Conservation (phyloP, 2,797 vertebrate genomes). For the Anabacerthia variegaticeps region DNA sequence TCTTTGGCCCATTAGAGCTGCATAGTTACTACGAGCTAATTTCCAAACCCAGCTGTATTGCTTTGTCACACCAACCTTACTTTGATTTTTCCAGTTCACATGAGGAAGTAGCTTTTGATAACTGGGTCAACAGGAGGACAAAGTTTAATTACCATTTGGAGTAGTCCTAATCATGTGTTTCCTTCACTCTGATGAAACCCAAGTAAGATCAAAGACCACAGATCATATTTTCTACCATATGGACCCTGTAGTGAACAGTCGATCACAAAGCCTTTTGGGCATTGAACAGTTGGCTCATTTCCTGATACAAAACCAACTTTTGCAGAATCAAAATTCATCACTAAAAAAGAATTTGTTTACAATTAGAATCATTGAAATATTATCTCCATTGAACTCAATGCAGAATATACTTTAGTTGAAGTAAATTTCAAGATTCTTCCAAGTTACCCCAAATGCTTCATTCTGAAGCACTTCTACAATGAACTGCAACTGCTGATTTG, state of each 20-base stretch:
- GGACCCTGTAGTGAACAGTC: neutral
- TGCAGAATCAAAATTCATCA: neutral
- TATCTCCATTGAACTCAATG: neutral
- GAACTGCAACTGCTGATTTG: neutral
- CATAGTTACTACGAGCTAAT: neutral
- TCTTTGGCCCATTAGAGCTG: neutral
- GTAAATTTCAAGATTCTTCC: neutral
- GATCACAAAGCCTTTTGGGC: neutral
- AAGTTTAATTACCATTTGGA: neutral
- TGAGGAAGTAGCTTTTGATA: neutral
- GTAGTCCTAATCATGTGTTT: neutral
- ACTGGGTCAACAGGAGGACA: neutral
- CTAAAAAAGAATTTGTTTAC: neutral
- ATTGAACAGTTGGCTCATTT: neutral
- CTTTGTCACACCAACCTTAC: neutral
- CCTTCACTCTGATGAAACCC: neutral
- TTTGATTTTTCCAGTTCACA: slow-evolving; percentile 9
- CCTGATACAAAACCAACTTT: neutral
- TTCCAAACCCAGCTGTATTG: neutral
- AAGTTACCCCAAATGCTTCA: neutral
- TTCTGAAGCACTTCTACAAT: neutral
- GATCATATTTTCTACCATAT: neutral
- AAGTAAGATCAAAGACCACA: neutral
- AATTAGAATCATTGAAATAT: neutral
- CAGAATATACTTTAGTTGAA: neutral